These are phyloP conservation scores for Phacellophora camtschatica DNA, from an alignment of 30 jellyfish, hydroid and myxozoan species.

Conservation along the genomic window DNA sequence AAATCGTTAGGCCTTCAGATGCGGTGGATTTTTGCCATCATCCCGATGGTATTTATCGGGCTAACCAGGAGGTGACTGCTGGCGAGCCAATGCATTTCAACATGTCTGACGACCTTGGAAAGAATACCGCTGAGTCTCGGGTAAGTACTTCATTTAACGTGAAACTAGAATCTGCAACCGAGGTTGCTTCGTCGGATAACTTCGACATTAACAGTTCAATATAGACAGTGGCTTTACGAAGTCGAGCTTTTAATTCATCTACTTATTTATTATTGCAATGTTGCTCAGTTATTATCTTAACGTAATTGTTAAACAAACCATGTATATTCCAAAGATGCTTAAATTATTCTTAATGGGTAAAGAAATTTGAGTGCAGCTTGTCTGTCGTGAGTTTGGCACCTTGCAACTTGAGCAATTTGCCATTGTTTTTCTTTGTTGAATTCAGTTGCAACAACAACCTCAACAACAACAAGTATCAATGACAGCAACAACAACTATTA, in stretches of 20 bases:
- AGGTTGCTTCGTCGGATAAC: slow-evolving; percentile 5
- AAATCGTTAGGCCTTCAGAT: neutral
- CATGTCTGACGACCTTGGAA: no score
- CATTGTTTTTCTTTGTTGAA: no score
- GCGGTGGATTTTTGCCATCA: no score
- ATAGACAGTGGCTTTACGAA: neutral
- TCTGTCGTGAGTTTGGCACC: neutral
- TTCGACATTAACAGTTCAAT: slow-evolving; percentile 38
- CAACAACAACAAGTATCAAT: no score
- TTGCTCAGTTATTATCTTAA: slow-evolving; percentile 26
- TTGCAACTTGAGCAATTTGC: neutral
- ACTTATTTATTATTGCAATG: slow-evolving; percentile 37
- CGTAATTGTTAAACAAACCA: slow-evolving; percentile 31
- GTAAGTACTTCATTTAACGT: slow-evolving; percentile 30
- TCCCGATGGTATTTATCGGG: neutral
- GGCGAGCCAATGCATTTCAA: no score
- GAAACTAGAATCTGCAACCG: neutral
- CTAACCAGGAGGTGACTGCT: neutral
- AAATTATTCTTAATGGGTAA: slow-evolving; percentile 53
- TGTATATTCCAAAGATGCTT: slow-evolving; percentile 64
- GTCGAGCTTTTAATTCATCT: slow-evolving; percentile 11
- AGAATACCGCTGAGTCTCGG: no score
- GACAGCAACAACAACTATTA: no score
- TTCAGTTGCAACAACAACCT: no score
- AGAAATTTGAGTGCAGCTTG: neutral